Conservation (phyloP, 2,888 invertebrate species). For the Coremacera marginata region DNA sequence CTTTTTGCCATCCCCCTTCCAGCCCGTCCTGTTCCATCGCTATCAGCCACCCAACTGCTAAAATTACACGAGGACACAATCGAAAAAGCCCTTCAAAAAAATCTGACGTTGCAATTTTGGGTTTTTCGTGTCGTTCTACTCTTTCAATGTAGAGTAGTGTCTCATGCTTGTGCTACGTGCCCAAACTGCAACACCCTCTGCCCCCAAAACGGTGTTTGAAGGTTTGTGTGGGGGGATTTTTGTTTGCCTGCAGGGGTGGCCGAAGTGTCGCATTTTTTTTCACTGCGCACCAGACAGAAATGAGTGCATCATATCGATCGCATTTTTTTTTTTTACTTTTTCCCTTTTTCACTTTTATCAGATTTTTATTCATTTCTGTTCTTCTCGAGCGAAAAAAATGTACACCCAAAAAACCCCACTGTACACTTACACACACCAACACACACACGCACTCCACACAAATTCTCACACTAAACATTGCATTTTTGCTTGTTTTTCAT, state of each 20-base stretch:
- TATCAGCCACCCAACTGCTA: background rate
- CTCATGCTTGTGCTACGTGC: constrained; percentile 20
- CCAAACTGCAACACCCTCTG: constrained; percentile 33
- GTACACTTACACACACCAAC: constrained; percentile 25
- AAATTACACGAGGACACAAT: constrained; percentile 53
- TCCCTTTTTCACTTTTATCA: constrained; percentile 56
- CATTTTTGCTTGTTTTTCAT: constrained; percentile 41
- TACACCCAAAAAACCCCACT: constrained; percentile 36
- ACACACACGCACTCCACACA: constrained; percentile 8
- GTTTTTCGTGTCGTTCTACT: constrained; percentile 53
- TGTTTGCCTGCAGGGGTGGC: constrained; percentile 37
- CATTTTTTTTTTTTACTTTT: constrained; percentile 60
- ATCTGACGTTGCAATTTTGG: constrained; percentile 67
- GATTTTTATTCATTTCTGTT: constrained; percentile 51
- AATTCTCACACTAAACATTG: background rate
- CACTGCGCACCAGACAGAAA: constrained; percentile 68
- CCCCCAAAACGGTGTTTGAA: background rate
- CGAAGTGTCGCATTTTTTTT: constrained; percentile 54
- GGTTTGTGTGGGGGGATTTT: background rate
- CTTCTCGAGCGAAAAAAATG: constrained; percentile 37
- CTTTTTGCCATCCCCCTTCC: background rate
- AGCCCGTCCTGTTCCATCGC: background rate
- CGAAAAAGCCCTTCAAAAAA: constrained; percentile 59
- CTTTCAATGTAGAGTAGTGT: constrained; percentile 38
- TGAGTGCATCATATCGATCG: constrained; percentile 70